phyloP scores from a whole-genome alignment of 2,888 invertebrate species.

The Ophion ellenae region DNA sequence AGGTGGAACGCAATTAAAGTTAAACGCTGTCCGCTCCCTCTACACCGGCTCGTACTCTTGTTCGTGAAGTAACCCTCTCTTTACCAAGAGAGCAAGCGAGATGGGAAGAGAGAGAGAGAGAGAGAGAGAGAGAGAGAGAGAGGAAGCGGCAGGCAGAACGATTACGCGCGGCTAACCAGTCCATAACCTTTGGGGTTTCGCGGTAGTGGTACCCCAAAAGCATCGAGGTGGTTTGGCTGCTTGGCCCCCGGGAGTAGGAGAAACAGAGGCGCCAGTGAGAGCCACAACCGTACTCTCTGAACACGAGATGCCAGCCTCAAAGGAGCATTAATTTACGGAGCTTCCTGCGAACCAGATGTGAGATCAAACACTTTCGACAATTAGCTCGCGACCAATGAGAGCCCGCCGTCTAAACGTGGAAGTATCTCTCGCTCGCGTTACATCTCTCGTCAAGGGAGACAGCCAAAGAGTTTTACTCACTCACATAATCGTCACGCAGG shows the following conservation, averaged over 20 bases:
- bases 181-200: slow-evolving; percentile 75
- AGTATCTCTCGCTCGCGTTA: background rate
- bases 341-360: slow-evolving; percentile 73
- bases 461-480: slow-evolving; percentile 23
- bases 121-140: slow-evolving; percentile 9
- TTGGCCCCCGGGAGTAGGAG: slow-evolving; percentile 51
- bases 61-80: slow-evolving; percentile 55
- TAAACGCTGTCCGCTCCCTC: slow-evolving; percentile 75
- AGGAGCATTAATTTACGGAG: slow-evolving; percentile 79
- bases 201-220: slow-evolving; percentile 61
- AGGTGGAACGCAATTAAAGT: slow-evolving; percentile 80
- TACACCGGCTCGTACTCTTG: slow-evolving; percentile 55
- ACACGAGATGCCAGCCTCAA: slow-evolving; percentile 72
- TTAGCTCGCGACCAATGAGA: slow-evolving; percentile 74
- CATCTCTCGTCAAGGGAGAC: background rate
- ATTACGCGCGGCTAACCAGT: slow-evolving; percentile 70
- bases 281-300: slow-evolving; percentile 50
- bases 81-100: slow-evolving; percentile 36
- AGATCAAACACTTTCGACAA: slow-evolving; percentile 80
- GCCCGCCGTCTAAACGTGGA: slow-evolving; percentile 47
- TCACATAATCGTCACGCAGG: slow-evolving; percentile 1
- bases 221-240: slow-evolving; percentile 56
- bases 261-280: slow-evolving; percentile 65
- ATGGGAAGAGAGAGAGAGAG: background rate
- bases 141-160: background rate